Base-by-base conservation (phyloP, 2,797 vertebrate genomes). In the Sciurus carolinensis region DNA sequence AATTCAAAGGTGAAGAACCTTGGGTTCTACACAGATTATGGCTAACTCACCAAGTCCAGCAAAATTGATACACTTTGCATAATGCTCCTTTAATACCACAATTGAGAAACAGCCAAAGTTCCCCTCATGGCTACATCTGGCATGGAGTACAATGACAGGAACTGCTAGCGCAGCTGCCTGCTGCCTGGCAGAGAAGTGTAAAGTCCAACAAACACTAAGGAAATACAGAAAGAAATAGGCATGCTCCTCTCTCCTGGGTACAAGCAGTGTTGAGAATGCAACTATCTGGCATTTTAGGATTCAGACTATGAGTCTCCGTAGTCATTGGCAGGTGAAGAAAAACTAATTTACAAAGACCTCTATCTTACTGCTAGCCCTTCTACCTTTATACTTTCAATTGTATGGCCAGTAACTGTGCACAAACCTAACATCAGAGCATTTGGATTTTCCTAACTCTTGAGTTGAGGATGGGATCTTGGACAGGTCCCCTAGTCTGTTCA, bases 1-100 rank as follows among this genome's bases (percentile, higher is more conserved):
- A 28, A 57, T 8, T 30, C 17, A 28, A 22, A 36, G 10, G 57
- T 59, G 4, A 64, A 20, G n/a, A 52, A 14, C 17, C n/a, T 73
- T 8, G 1, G 42, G n/a, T 28, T 30, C 11, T 3, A 24, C 20
- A 7, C 14, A 26, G 17, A 64, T 77, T 22, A 9, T 24, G 6
- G 9, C 17, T 14, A 24, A 3, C n/a, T 1, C 0, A 11, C 52
- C 54, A 14, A 10, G 24, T 14, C 54, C 44, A 0, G 18, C 14
- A 6, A 7, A 50, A 17, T 5, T 1, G 50, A 52, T 2, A 50
- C 39, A 10, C 30, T 26, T 12, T 15, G 64, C 30, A 0, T 1
- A 11, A 18, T 1, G 20, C 50, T 39, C 50, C 33, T 59, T 26
- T 7, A 11, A 22, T 0, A 39, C 36, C 15, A 6, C 14, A 12